phyloP scores from a whole-genome alignment of 2,113 vertebrate species.

The Pterophyllum scalare region DNA sequence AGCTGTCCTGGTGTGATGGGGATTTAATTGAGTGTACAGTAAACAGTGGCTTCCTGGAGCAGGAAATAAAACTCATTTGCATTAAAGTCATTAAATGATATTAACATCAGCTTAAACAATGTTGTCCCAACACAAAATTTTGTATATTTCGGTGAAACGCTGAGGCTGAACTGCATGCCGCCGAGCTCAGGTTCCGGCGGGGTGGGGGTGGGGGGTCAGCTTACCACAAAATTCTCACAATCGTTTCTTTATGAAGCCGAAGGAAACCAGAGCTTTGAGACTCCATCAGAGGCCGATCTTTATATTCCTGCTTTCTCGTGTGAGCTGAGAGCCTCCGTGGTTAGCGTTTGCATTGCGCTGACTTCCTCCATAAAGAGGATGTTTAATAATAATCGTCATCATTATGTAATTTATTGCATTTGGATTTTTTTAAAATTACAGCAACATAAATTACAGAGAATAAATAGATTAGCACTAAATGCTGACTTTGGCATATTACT shows the following conservation, averaged over 20 bases:
- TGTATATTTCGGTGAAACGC: conserved; percentile 3
- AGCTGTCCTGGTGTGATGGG: background rate
- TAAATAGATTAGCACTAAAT: too few species aligned
- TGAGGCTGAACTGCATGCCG: background rate
- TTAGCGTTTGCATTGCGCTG: too few species aligned
- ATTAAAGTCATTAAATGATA: conserved; percentile 18
- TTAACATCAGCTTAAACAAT: background rate
- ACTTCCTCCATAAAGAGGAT: background rate
- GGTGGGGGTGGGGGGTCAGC: background rate
- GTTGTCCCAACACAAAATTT: background rate
- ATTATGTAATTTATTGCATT: background rate
- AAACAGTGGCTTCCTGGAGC: conserved; percentile 16
- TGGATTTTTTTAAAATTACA: background rate
- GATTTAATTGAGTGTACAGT: conserved; percentile 19
- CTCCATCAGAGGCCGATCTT: background rate
- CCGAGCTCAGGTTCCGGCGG: background rate
- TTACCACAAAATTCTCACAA: background rate
- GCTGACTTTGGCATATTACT: too few species aligned
- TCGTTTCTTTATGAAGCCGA: background rate
- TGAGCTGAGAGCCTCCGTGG: background rate
- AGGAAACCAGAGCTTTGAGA: background rate
- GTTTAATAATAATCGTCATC: background rate
- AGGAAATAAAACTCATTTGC: conserved; percentile 19
- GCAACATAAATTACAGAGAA: too few species aligned
- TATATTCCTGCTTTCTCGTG: background rate